Evolutionary conservation across 1,140 invertebrate species (phyloP).

Genomic region (Ylistrum balloti): DNA sequence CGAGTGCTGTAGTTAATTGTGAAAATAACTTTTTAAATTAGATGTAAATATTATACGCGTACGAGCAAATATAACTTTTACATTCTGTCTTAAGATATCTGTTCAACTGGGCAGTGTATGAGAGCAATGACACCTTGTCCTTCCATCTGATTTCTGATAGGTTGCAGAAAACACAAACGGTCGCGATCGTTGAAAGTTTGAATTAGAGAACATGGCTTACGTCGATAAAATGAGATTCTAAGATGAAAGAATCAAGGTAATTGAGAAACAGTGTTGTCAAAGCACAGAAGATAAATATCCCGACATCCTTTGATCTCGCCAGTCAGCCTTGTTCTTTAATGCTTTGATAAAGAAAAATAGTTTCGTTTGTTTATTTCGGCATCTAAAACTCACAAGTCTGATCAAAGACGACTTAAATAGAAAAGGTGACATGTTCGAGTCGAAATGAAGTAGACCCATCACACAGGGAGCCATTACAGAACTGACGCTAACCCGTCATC

Average conservation of each 20-base stretch:
- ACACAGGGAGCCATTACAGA: background rate
- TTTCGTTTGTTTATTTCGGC: background rate
- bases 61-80: too few relatives aligned
- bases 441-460: background rate
- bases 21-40: too few relatives aligned
- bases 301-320: background rate
- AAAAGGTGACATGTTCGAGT: conserved; percentile 12
- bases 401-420: background rate
- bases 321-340: background rate
- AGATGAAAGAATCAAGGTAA: conserved; percentile 35
- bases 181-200: background rate
- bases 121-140: background rate
- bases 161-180: background rate
- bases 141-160: background rate
- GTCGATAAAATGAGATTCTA: conserved; percentile 15
- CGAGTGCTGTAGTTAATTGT: too few relatives aligned
- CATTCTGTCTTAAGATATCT: too few relatives aligned
- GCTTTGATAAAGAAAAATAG: background rate
- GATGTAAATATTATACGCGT: too few relatives aligned
- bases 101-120: too few relatives aligned
- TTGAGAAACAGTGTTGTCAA: conserved; percentile 11
- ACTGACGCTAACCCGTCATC: background rate
- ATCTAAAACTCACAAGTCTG: background rate
- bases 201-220: background rate
- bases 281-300: background rate